A percentile compares a stretch with the other conserved stretches of the same genome.
These are phyloP conservation scores for Drosophila repletoides DNA, from an alignment of 1,140 invertebrate species.

Conservation along the genomic window DNA sequence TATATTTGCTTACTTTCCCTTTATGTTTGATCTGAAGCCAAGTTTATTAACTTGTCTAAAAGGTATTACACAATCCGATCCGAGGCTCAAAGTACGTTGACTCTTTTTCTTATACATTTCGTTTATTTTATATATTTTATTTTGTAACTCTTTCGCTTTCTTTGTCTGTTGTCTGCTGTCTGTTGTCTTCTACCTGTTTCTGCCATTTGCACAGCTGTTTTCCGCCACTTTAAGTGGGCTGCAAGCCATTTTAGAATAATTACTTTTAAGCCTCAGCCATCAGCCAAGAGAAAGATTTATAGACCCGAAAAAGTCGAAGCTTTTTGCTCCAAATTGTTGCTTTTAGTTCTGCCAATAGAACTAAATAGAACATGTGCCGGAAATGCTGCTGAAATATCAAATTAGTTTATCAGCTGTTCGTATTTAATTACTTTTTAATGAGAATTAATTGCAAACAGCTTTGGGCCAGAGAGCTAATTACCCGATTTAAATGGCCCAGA, in stretches of 20 bases:
- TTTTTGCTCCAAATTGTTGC: conserved; percentile 12
- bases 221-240: too few species aligned
- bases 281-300: too few species aligned
- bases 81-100: conserved; percentile 12
- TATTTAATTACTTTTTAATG: conserved; percentile 67
- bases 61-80: conserved; percentile 20
- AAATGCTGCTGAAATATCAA: conserved; percentile 50
- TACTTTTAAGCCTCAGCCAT: background rate
- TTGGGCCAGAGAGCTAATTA: conserved; percentile 6
- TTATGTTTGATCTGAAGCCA: background rate
- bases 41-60: conserved; percentile 14
- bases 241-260: background rate
- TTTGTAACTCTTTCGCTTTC: background rate
- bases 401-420: conserved; percentile 31
- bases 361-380: conserved; percentile 39
- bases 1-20: background rate
- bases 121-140: background rate
- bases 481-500: background rate
- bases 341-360: conserved; percentile 5
- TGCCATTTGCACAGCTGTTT: conserved; percentile 26
- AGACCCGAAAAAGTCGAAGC: background rate
- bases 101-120: background rate
- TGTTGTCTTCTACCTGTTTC: background rate
- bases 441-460: conserved; percentile 47
- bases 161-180: conserved; percentile 3